phyloP scores from a whole-genome alignment of 2,888 invertebrate genomes.

The Ellobium chinense region DNA sequence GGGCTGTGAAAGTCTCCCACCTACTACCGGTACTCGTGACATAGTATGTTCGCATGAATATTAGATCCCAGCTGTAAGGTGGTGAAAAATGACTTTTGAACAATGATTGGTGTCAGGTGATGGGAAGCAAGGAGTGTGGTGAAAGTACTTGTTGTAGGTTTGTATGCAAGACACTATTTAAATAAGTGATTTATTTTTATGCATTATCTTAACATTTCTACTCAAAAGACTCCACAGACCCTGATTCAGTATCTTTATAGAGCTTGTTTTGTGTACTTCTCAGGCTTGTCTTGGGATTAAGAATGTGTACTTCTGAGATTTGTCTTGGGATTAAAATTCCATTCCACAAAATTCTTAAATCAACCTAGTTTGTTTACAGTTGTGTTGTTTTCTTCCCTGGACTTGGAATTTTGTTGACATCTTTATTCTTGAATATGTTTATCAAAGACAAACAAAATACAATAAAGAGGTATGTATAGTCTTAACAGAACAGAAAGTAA shows the following conservation, averaged over 20 bases:
- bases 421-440: neutral
- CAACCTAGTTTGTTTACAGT: neutral
- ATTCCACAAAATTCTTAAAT: neutral
- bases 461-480: neutral
- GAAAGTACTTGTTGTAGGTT: neutral
- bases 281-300: neutral
- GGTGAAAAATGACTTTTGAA: too few species aligned
- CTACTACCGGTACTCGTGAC: too few species aligned
- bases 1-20: too few species aligned
- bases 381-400: neutral
- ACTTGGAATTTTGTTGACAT: neutral
- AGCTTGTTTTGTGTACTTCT: neutral
- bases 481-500: too few species aligned
- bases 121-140: neutral
- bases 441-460: neutral
- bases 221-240: too few species aligned
- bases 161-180: neutral
- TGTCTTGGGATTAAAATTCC: neutral
- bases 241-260: neutral
- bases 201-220: neutral
- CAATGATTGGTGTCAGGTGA: too few species aligned
- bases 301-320: neutral
- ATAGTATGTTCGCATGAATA: too few species aligned
- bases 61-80: too few species aligned
- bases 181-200: neutral